Evolutionary conservation across 2,888 invertebrate species (phyloP).

Genomic region (Stenodema calcarata): DNA sequence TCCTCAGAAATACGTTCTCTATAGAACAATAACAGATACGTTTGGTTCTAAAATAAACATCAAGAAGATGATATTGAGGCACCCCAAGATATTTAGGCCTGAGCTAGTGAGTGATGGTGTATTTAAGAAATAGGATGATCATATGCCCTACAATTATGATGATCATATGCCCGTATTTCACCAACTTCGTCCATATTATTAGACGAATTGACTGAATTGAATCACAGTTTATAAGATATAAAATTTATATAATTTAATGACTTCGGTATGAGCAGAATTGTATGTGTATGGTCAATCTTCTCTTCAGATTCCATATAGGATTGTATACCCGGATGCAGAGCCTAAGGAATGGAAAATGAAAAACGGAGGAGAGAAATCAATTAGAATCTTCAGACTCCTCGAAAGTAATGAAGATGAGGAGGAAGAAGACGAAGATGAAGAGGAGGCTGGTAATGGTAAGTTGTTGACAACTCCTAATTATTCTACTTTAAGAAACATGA

Average conservation of each 20-base stretch:
- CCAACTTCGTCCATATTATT: too few species aligned
- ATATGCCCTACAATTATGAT: too few species aligned
- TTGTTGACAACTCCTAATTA: too few species aligned
- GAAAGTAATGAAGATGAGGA: slow-evolving; percentile 62
- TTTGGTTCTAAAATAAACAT: slow-evolving; percentile 63
- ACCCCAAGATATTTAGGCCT: slow-evolving; percentile 40
- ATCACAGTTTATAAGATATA: too few species aligned
- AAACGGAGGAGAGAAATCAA: slow-evolving; percentile 63
- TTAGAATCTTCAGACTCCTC: slow-evolving; percentile 66
- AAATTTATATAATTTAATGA: too few species aligned
- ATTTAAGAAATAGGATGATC: too few species aligned
- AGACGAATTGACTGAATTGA: too few species aligned
- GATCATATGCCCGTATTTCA: too few species aligned
- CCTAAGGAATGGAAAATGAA: slow-evolving; percentile 66
- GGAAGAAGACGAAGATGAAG: slow-evolving; percentile 61
- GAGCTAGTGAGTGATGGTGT: slow-evolving; percentile 40
- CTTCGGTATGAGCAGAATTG: too few species aligned
- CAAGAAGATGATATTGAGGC: slow-evolving; percentile 60
- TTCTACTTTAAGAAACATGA: too few species aligned
- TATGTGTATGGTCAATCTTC: not conserved
- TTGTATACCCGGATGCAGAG: slow-evolving; percentile 67
- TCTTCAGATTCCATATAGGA: slow-evolving; percentile 64
- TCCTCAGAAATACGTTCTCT: slow-evolving; percentile 65
- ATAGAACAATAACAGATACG: slow-evolving; percentile 64
- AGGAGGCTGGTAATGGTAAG: slow-evolving; percentile 53